Percentiles rank a stretch among this genome's conserved stretches.
Evolutionary conservation across 2,888 invertebrate genomes (phyloP).

Genomic region (Drosophila bunnanda): DNA sequence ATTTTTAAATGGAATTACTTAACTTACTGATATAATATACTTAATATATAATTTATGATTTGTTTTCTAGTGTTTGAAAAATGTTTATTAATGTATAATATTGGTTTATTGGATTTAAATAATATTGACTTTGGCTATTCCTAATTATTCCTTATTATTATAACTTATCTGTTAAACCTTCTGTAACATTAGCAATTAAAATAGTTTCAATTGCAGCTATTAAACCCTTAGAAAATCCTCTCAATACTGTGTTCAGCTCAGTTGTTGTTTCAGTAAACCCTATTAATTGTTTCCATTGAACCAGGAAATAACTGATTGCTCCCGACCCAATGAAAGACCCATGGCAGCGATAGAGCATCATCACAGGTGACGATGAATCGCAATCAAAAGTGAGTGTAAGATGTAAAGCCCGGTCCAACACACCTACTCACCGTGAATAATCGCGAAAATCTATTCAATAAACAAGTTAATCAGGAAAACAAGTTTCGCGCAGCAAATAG

Average conservation of each 20-base stretch:
- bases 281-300: neutral
- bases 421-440: neutral
- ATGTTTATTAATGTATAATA: too few relatives aligned
- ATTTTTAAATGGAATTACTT: too few relatives aligned
- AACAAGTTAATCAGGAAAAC: constrained; percentile 42
- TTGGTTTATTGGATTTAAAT: too few relatives aligned
- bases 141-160: too few relatives aligned
- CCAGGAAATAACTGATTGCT: constrained; percentile 19
- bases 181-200: neutral
- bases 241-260: neutral
- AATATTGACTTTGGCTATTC: too few relatives aligned
- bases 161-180: too few relatives aligned
- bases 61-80: too few relatives aligned
- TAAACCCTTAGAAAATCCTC: neutral
- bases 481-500: constrained; percentile 29
- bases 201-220: neutral
- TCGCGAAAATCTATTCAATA: constrained; percentile 31
- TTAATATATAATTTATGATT: too few relatives aligned
- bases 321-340: neutral
- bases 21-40: too few relatives aligned
- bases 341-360: neutral
- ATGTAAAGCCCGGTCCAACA: neutral
- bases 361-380: neutral
- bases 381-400: neutral
- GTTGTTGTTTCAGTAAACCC: neutral